A percentile compares a stretch with the other conserved stretches of the same genome.
Conservation (phyloP, 1,140 invertebrate genomes). For the honey bee (Apis mellifera) region Amel_HAv3.1 CM009931.2:26202001-26202500, state of each 20-base stretch:
- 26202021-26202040: neutral
- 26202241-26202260: neutral
- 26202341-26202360: too few species aligned
- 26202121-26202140: neutral
- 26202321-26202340: too few species aligned
- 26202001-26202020: neutral
- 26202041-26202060: neutral
- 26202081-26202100: slow-evolving; percentile 2
- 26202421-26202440: too few species aligned
- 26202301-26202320: too few species aligned
- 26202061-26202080: neutral
- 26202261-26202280: neutral
- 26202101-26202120: neutral
- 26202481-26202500: too few species aligned
- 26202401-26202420: too few species aligned
- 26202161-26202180: neutral
- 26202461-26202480: too few species aligned
- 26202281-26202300: too few species aligned
- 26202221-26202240: neutral
- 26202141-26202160: neutral
- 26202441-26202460: too few species aligned
- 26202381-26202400: too few species aligned
- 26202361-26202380: too few species aligned
- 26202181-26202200: too few species aligned
- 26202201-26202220: neutral